These are phyloP conservation scores for Augochlorella aurata DNA, from an alignment of 2,888 invertebrate genomes.

Conservation along the genomic window DNA sequence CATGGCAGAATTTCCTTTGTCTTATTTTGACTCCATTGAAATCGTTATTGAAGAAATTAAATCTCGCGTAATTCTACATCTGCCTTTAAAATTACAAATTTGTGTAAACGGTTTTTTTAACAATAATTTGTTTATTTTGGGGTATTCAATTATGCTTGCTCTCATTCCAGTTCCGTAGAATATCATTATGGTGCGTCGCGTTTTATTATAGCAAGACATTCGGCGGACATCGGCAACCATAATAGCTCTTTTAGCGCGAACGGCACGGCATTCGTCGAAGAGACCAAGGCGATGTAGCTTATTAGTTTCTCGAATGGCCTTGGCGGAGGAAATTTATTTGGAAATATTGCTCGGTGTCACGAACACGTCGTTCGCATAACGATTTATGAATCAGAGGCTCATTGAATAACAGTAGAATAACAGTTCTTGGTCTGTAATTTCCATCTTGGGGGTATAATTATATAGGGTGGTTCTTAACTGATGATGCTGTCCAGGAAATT, in stretches of 20 bases:
- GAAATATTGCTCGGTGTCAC: not conserved
- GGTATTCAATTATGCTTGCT: not conserved
- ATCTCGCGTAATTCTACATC: not conserved
- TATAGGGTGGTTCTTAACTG: not conserved
- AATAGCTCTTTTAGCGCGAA: not conserved
- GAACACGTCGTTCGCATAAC: not conserved
- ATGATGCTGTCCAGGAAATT: not conserved
- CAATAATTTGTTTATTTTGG: no score
- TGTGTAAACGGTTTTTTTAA: no score
- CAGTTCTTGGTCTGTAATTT: not conserved
- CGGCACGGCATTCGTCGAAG: not conserved
- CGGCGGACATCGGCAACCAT: not conserved
- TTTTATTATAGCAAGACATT: not conserved
- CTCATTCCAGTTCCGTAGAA: not conserved
- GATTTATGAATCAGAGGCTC: not conserved
- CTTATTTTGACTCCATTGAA: not conserved
- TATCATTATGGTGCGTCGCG: not conserved
- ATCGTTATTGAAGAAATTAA: not conserved
- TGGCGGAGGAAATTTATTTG: not conserved
- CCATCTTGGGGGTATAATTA: not conserved
- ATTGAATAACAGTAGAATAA: not conserved
- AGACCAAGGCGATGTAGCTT: not conserved
- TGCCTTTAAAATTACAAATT: not conserved
- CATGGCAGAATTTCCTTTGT: not conserved
- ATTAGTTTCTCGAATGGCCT: slow-evolving; percentile 17